Conservation (phyloP, 2,113 vertebrate genomes). For the Balaenoptera acutorostrata region DNA sequence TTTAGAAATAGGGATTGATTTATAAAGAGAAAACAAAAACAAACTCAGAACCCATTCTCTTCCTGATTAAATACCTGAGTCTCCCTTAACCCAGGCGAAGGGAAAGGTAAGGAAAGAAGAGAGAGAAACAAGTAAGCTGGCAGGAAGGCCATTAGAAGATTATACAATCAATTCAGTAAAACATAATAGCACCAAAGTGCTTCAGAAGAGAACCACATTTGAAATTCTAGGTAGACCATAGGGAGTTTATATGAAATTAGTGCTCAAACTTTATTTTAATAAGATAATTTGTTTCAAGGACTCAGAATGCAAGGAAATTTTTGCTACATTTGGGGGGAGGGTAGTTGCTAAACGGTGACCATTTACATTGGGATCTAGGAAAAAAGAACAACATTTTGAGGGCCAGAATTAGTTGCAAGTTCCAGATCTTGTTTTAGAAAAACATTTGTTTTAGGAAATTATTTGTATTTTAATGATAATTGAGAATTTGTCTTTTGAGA, state of each 20-base stretch:
- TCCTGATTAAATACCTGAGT: neutral
- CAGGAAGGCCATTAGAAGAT: neutral
- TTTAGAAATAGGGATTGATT: neutral
- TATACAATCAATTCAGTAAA: neutral
- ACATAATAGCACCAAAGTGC: neutral
- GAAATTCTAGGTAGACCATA: neutral
- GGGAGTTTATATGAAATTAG: slow-evolving; percentile 27
- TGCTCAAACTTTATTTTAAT: slow-evolving; percentile 5
- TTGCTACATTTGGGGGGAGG: neutral
- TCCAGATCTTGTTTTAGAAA: neutral
- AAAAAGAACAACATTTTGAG: neutral
- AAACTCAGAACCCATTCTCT: neutral
- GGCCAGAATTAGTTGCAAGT: neutral
- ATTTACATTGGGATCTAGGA: neutral
- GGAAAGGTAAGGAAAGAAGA: neutral
- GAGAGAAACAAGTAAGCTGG: neutral
- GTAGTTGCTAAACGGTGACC: neutral
- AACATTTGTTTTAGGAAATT: slow-evolving; percentile 2
- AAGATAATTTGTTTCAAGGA: slow-evolving; percentile 14
- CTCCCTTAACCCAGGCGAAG: neutral
- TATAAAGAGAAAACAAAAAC: neutral
- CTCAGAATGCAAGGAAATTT: neutral
- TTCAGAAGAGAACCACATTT: neutral
- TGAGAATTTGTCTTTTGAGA: slow-evolving; percentile 23
- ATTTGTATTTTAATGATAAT: neutral